Base-by-base conservation (phyloP, 2,797 vertebrate genomes). In the Apogon hyalosoma region DNA sequence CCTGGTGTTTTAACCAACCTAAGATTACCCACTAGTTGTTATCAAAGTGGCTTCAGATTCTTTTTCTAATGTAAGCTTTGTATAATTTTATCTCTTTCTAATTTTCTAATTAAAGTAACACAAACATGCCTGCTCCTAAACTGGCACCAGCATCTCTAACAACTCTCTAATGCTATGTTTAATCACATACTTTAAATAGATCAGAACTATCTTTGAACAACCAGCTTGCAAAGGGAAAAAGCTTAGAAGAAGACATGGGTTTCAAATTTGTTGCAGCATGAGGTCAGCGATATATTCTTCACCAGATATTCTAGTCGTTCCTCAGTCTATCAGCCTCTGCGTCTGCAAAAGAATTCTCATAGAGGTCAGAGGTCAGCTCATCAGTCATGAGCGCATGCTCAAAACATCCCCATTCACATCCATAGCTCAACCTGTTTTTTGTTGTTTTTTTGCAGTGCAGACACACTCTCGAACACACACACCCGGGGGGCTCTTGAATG, bases 281-380 rank as follows among this genome's bases (percentile, higher is more conserved):
- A n/a, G 12, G 6, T 39, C 4, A 28, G 10, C 4, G 3, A 43
- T 24, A 12, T 16, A 14, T 24, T 49, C 10, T 7, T 16, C n/a
- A 46, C 38, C n/a, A 21, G 2, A 28, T 51, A 21, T 21, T 21
- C 19, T 21, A 21, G 19, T 21, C 3, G 19, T 21, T 21, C 19
- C 19, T 21, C 33, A 36, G 47, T 52, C 24, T 15, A 10, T 49
- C 0, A 42, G 6, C 38, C 6, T 31, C 38, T 46, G 3, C 43
- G 13, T 39, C 21, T 19, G 11, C n/a, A 49, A 11, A 51, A n/a
- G 11, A 28, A 53, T 61, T 5, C 61, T 68, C 46, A 14, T 24
- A 6, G 18, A 77, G 68, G 73, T 84, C 74, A 78, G 47, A 69
- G 66, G 79, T 86, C 74, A 75, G 31, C 63, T 84, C 66, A 84